phyloP scores from a whole-genome alignment of 92 coral and sea anemone genomes.

The Phenganax marumi region DNA sequence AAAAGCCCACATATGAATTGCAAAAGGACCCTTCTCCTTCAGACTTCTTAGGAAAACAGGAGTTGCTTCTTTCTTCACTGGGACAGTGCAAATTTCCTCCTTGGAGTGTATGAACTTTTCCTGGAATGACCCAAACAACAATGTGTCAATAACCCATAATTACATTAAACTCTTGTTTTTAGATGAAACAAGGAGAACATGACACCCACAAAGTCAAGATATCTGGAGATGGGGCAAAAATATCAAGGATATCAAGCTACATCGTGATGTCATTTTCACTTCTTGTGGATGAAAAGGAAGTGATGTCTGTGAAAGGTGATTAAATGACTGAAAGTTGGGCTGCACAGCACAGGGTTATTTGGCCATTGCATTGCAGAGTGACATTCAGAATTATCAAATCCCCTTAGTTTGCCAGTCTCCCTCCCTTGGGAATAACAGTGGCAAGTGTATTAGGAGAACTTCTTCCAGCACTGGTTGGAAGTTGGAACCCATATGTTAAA shows the following conservation, averaged over 20 bases:
- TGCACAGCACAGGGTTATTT: not conserved
- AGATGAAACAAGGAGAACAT: conserved; percentile 15
- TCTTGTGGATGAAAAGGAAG: conserved; percentile 43
- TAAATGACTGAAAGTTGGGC: not conserved
- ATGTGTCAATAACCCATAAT: conserved; percentile 22
- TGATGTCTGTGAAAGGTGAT: conserved; percentile 54
- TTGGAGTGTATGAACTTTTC: not conserved
- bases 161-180: conserved; percentile 14
- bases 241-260: conserved; percentile 42
- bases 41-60: not conserved
- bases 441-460: conserved; percentile 14
- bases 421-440: too few species aligned
- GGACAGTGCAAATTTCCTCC: conserved; percentile 12
- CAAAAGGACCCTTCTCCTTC: not conserved
- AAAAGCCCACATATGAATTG: not conserved
- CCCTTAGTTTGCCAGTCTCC: not conserved
- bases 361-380: conserved; percentile 10
- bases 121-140: not conserved
- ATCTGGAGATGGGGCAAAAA: conserved; percentile 49
- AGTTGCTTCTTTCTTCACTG: not conserved
- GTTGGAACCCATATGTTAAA: not conserved
- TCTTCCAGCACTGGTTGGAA: conserved; percentile 22
- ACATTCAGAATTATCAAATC: not conserved
- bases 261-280: conserved; percentile 49
- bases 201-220: conserved; percentile 16